phyloP scores from a whole-genome alignment of 2,113 vertebrate genomes.

The Cervus canadensis region DNA sequence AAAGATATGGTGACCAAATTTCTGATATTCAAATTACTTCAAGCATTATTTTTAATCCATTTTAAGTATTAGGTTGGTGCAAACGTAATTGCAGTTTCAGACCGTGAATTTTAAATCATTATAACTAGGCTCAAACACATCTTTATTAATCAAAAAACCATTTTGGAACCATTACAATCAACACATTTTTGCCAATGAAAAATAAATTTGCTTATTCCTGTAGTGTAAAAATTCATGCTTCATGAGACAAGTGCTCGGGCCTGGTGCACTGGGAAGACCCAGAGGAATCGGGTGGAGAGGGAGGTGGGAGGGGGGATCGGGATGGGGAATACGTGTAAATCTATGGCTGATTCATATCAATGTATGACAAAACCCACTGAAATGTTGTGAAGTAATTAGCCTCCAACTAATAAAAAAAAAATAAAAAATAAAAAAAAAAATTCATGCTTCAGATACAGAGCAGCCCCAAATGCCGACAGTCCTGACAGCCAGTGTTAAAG shows the following conservation, averaged over 20 bases:
- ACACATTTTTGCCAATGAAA: neutral
- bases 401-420: too few species aligned
- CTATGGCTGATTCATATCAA: too few species aligned
- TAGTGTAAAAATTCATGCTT: neutral
- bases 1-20: neutral
- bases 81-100: neutral
- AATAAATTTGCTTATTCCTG: neutral
- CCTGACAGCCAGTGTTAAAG: neutral
- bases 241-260: too few species aligned
- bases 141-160: neutral
- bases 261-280: too few species aligned
- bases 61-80: neutral
- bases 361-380: too few species aligned
- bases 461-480: neutral
- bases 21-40: constrained; percentile 7
- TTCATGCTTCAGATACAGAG: neutral
- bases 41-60: neutral
- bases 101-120: neutral
- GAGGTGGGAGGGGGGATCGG: too few species aligned
- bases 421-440: neutral
- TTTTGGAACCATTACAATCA: neutral
- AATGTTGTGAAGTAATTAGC: too few species aligned
- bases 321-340: too few species aligned
- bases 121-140: neutral
- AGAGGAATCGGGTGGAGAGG: too few species aligned